Base-by-base conservation (phyloP, 1,140 invertebrate species). In the Nymphalis io region DNA sequence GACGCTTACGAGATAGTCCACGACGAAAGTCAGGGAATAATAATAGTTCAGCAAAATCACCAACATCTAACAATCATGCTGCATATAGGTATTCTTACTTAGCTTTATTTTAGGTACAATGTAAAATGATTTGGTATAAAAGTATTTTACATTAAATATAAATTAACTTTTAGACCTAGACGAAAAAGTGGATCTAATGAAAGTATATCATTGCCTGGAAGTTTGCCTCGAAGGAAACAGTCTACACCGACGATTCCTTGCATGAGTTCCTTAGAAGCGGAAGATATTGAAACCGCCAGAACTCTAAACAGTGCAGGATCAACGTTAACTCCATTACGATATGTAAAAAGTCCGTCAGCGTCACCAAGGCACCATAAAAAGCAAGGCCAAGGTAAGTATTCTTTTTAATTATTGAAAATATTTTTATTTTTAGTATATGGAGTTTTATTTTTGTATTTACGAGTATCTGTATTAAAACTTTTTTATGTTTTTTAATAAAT, bases 221-320 rank as follows among this genome's bases (percentile, higher is more conserved):
- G 94, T 75, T 84, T 95, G 42, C 94, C 94, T 3, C 87, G 95
- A 75, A 92, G 94, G 84, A 94, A 94, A 83, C 94, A 94, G n/a
- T 93, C 91, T 6, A 93, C 92, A 69, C 91, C 92, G n/a, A 92
- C 90, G 38, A 68, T 88, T 40, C 88, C 90, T 53, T 88, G 88
- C 59, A 64, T 92, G 21, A 91, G 91, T 76, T 92, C 92, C 8
- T 77, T 92, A 51, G 92, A 93, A 72, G 92, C 92, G 0, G 91
- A 93, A 73, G 93, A 94, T 61, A 91, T 92, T 65, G 91, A 88
- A 78, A 88, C 88, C 21, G 84, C 85, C 18, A 76, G 83, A 66
- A 87, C 83, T 42, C 72, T 89, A 15, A 76, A 78, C 6, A 82
- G 65, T 68, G 89, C 86, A 10, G 87, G 87, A 13, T 83, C 87